Evolutionary conservation across 2,797 vertebrate genomes (phyloP), one percentile per base, ranked within the genome.

Genomic region (Lophius americanus): DNA sequence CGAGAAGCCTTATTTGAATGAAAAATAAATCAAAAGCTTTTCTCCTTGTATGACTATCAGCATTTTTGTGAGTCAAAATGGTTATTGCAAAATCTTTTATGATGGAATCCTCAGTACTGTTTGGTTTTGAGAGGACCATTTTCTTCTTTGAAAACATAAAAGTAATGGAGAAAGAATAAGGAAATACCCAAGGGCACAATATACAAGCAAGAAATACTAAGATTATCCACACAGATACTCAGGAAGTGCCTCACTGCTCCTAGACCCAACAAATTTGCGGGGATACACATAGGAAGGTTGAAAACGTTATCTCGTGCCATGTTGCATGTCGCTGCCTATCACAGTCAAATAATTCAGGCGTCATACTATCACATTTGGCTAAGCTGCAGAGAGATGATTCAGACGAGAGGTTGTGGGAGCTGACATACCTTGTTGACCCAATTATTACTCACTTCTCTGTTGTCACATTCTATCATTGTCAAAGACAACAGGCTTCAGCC

Each of bases 381-480:
- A 36, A 7, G 49, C 75, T 79, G 73, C 69, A 84, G 73, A 85
- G 75, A 68, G 76, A 85, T 88, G 89, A 91, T 89, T 90, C 85
- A 90, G 68, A 77, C 38, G n/a, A 60, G 78, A 76, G 79, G 85
- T 86, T 87, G 88, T 85, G 83, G 75, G 64, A 86, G 59, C 83
- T 76, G 85, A 90, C 88, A 81, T 89, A 91, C 89, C 89, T 92
- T 88, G 89, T 86, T 91, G 85, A 90, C 91, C 88, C 85, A 88
- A 83, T 89, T 90, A 90, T 91, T 92, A 91, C 85, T 90, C 91
- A 90, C 85, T 83, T 76, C 84, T 87, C 60, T 83, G 86, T 91
- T 90, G 86, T 88, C 83, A 84, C 86, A 82, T 86, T 70, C 58
- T 6, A 88, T 90, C 57, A 85, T 43, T 9, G 63, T 91, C 90